phyloP scores from a whole-genome alignment of 2,888 invertebrate genomes.

The Lochmaea crataegi region DNA sequence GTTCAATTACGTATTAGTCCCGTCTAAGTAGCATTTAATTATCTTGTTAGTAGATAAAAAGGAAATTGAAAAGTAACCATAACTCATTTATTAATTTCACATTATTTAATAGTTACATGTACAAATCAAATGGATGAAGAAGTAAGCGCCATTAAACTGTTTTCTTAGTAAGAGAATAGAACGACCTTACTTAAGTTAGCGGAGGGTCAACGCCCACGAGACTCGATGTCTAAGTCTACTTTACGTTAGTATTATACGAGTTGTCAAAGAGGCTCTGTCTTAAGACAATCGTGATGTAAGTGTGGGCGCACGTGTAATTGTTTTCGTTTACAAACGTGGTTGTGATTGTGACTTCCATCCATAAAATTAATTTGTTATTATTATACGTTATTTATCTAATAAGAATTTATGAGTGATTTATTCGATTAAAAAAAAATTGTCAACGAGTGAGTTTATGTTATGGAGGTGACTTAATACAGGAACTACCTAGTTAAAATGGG shows the following conservation, averaged over 20 bases:
- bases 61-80: constrained; percentile 9
- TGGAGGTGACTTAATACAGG: constrained; percentile 50
- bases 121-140: constrained; percentile 32
- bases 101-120: constrained; percentile 14
- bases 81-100: not conserved
- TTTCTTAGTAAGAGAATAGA: constrained; percentile 39
- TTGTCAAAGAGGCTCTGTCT: constrained; percentile 29
- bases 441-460: constrained; percentile 31
- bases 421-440: not conserved
- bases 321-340: constrained; percentile 46
- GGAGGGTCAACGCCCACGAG: constrained; percentile 58
- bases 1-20: constrained; percentile 7
- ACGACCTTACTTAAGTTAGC: constrained; percentile 55
- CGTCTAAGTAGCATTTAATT: not conserved
- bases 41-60: constrained; percentile 6
- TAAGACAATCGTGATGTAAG: constrained; percentile 31
- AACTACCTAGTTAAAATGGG: constrained; percentile 47
- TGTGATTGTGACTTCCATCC: constrained; percentile 53
- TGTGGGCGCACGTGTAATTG: constrained; percentile 35
- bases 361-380: constrained; percentile 28
- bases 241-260: constrained; percentile 53
- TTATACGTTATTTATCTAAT: not conserved
- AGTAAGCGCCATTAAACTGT: constrained; percentile 37
- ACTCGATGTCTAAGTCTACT: constrained; percentile 46
- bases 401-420: not conserved